Percentiles rank a stretch among this genome's conserved stretches.
Conservation (phyloP, 2,113 vertebrate genomes). For the Pangasianodon gigas region DNA sequence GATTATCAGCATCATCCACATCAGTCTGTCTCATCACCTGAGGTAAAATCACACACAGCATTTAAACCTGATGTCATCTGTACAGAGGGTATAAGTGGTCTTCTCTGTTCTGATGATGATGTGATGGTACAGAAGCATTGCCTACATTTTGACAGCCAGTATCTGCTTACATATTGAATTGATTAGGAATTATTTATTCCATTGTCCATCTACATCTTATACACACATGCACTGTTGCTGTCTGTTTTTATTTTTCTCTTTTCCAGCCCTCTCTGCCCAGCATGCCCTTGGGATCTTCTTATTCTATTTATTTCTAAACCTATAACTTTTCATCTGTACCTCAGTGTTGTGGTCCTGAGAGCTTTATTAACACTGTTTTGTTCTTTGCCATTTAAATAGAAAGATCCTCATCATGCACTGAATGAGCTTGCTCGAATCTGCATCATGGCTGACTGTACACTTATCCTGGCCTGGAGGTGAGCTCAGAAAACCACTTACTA, state of each 20-base stretch:
- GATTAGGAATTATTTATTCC: background rate
- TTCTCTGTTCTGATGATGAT: background rate
- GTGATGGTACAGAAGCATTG: background rate
- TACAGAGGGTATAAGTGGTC: background rate
- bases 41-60: background rate
- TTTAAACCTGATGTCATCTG: background rate
- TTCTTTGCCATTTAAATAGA: constrained; percentile 66
- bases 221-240: background rate
- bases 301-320: background rate
- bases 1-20: background rate
- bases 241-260: background rate
- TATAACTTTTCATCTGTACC: background rate
- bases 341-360: background rate
- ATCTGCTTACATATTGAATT: background rate
- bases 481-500: background rate
- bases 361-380: background rate
- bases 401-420: constrained; percentile 83
- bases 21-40: too few relatives aligned
- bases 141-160: background rate
- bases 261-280: background rate
- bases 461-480: constrained; percentile 91
- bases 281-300: background rate
- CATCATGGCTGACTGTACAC: constrained; percentile 87
- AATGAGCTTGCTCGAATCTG: constrained; percentile 88
- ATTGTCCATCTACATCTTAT: background rate